phyloP scores from a whole-genome alignment of 2,888 invertebrate species.

The Yponomeuta sedellus region DNA sequence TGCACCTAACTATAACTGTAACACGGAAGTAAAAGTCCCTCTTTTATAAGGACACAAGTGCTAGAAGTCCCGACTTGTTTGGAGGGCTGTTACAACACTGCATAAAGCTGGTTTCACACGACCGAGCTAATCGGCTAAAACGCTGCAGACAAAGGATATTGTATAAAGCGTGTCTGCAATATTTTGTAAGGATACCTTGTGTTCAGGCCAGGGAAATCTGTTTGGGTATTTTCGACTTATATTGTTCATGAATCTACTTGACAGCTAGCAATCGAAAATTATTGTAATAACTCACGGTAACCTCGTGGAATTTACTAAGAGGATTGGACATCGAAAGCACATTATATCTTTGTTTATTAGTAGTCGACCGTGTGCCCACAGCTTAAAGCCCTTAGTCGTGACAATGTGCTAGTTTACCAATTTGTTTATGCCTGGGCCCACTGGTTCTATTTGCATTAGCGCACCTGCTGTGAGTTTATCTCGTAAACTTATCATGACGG shows the following conservation, averaged over 20 bases:
- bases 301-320: too few relatives aligned
- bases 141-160: neutral
- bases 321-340: too few relatives aligned
- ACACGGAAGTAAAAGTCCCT: slow-evolving; percentile 61
- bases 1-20: slow-evolving; percentile 16
- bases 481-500: slow-evolving; percentile 43
- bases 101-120: slow-evolving; percentile 25
- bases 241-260: too few relatives aligned
- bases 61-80: slow-evolving; percentile 31
- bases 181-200: too few relatives aligned
- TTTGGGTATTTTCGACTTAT: too few relatives aligned
- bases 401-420: slow-evolving; percentile 15
- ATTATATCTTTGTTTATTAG: too few relatives aligned
- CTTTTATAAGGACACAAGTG: slow-evolving; percentile 43
- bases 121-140: slow-evolving; percentile 13
- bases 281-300: too few relatives aligned
- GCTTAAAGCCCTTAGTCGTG: slow-evolving; percentile 9
- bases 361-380: neutral
- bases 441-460: slow-evolving; percentile 45
- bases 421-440: slow-evolving; percentile 18
- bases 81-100: slow-evolving; percentile 38
- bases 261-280: too few relatives aligned
- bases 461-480: slow-evolving; percentile 51
- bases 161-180: neutral
- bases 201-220: too few relatives aligned